Evolutionary conservation across 2,113 vertebrate species (phyloP).

Genomic region (Caretta caretta): DNA sequence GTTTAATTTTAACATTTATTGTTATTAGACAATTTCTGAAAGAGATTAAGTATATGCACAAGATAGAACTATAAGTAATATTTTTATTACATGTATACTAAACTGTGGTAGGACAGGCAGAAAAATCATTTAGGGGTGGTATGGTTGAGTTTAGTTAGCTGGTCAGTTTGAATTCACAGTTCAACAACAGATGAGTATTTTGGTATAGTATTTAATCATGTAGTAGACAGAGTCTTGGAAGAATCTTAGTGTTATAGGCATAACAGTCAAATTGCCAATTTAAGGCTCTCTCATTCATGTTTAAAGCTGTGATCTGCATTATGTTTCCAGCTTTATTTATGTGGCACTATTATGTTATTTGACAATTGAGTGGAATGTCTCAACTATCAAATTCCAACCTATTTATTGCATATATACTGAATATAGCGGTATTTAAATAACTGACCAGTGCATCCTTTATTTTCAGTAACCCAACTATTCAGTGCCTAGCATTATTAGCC

Average conservation of each 20-base stretch:
- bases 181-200: not conserved
- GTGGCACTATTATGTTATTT: fast-evolving
- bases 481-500: not conserved
- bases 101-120: not conserved
- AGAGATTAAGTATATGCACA: not conserved
- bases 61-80: not conserved
- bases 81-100: fast-evolving
- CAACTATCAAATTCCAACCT: not conserved
- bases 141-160: not conserved
- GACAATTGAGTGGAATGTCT: not conserved
- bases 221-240: not conserved
- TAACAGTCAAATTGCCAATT: not conserved
- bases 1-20: not conserved
- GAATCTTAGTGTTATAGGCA: not conserved
- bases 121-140: fast-evolving
- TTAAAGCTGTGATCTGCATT: not conserved
- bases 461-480: not conserved
- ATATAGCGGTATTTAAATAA: not conserved
- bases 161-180: not conserved
- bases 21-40: not conserved
- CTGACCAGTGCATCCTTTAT: not conserved
- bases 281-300: not conserved
- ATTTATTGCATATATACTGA: no score
- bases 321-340: fast-evolving
- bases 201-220: not conserved